These are phyloP conservation scores for Keiferia lycopersicella DNA, from an alignment of 2,888 invertebrate genomes.

Conservation along the genomic window DNA sequence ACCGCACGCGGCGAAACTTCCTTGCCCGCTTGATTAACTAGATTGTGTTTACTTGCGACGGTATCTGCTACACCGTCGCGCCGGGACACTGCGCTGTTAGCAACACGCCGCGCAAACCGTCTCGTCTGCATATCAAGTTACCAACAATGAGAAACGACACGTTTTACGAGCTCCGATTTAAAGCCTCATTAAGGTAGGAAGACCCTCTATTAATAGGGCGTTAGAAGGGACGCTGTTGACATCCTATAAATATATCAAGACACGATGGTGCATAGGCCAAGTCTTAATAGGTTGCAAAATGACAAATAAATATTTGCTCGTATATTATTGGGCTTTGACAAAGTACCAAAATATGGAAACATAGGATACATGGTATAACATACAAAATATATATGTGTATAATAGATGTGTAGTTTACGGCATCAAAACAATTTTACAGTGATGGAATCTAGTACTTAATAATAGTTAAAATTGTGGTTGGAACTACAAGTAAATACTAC, in stretches of 20 bases:
- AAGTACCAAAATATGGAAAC: too few species aligned
- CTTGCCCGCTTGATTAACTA: conserved; percentile 71
- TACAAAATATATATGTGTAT: too few species aligned
- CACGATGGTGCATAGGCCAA: not conserved
- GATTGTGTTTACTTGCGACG: conserved; percentile 56
- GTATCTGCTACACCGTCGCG: conserved; percentile 18
- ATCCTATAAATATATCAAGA: not conserved
- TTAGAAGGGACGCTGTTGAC: not conserved
- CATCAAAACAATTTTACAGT: too few species aligned
- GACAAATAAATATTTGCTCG: too few species aligned
- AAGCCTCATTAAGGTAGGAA: conserved; percentile 26
- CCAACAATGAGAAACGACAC: conserved; percentile 38
- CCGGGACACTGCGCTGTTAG: conserved; percentile 40
- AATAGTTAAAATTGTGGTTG: too few species aligned
- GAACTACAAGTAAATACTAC: too few species aligned
- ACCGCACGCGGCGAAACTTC: conserved; percentile 69
- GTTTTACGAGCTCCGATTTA: conserved; percentile 34
- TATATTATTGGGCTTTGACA: too few species aligned
- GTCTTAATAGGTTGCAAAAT: not conserved
- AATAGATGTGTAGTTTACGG: too few species aligned
- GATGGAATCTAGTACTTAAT: too few species aligned
- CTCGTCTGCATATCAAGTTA: conserved; percentile 44
- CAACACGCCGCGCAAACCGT: conserved; percentile 30
- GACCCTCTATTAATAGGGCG: not conserved
- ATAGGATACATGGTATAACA: too few species aligned